Conservation (phyloP, 2,113 vertebrate species). For the Ascaphus truei region DNA sequence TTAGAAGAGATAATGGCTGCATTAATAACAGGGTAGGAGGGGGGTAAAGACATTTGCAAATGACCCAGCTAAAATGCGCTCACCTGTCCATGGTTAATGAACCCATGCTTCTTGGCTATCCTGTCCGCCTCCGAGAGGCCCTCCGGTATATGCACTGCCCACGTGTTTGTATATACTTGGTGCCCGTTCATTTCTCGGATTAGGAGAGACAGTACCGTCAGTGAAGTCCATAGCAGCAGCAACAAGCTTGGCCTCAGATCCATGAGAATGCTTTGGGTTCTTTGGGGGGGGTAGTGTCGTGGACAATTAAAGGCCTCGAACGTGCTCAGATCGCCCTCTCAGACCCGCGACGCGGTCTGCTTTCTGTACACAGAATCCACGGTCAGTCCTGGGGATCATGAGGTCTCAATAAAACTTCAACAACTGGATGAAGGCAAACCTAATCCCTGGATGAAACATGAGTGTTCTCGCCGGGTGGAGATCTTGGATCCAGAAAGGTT, state of each 20-base stretch:
- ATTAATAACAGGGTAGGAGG: too few relatives aligned
- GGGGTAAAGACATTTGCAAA: too few relatives aligned
- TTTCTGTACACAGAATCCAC: background rate
- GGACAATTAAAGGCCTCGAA: background rate
- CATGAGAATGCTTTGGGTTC: conserved; percentile 48
- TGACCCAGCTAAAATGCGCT: conserved; percentile 56
- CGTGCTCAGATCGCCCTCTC: background rate
- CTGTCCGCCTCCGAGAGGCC: conserved; percentile 75
- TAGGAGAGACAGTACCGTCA: conserved; percentile 63
- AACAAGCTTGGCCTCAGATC: conserved; percentile 63
- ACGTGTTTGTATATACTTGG: conserved; percentile 85
- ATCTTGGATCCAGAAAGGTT: background rate
- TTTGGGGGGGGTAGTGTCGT: background rate
- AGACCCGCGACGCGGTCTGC: background rate
- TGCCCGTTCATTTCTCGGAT: conserved; percentile 54
- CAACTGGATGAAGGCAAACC: background rate
- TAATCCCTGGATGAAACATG: background rate
- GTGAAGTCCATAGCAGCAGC: conserved; percentile 65
- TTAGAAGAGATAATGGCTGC: too few relatives aligned
- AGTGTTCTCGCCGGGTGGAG: background rate
- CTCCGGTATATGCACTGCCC: conserved; percentile 79
- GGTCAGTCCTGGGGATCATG: conserved; percentile 30
- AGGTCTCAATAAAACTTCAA: background rate
- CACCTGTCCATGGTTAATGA: conserved; percentile 83
- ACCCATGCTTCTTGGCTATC: conserved; percentile 83